Conservation (phyloP, 2,888 invertebrate genomes). For the Protonemura montana region DNA sequence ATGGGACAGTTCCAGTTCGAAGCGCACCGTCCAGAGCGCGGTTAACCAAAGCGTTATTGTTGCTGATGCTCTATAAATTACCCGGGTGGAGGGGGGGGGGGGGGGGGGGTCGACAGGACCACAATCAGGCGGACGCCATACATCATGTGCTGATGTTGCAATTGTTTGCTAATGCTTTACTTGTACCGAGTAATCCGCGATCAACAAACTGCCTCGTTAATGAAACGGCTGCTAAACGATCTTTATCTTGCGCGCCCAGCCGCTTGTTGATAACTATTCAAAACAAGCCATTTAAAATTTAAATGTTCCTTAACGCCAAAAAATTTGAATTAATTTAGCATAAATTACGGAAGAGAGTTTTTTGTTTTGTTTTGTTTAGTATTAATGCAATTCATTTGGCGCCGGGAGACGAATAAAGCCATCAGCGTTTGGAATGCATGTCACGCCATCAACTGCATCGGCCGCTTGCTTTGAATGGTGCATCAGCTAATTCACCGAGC, state of each 20-base stretch:
- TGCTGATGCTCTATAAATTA: slow-evolving; percentile 25
- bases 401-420: too few relatives aligned
- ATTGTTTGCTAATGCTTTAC: slow-evolving; percentile 27
- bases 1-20: slow-evolving; percentile 8
- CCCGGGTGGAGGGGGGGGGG: neutral
- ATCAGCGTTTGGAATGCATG: too few relatives aligned
- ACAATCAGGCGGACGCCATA: neutral
- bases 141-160: slow-evolving; percentile 15
- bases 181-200: slow-evolving; percentile 1
- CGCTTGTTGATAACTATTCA: neutral
- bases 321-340: too few relatives aligned
- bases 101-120: neutral
- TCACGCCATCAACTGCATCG: too few relatives aligned
- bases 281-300: neutral
- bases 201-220: neutral
- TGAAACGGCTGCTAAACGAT: neutral
- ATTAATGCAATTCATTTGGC: too few relatives aligned
- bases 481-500: too few relatives aligned
- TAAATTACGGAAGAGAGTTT: too few relatives aligned
- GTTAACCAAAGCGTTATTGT: slow-evolving; percentile 30
- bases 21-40: neutral
- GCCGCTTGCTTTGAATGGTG: too few relatives aligned
- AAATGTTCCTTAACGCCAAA: too few relatives aligned
- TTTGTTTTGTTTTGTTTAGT: too few relatives aligned
- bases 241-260: neutral